Percentiles rank a stretch among this genome's conserved stretches.
These are phyloP conservation scores for Lysandra coridon DNA, from an alignment of 2,888 invertebrate species.

Conservation along the genomic window DNA sequence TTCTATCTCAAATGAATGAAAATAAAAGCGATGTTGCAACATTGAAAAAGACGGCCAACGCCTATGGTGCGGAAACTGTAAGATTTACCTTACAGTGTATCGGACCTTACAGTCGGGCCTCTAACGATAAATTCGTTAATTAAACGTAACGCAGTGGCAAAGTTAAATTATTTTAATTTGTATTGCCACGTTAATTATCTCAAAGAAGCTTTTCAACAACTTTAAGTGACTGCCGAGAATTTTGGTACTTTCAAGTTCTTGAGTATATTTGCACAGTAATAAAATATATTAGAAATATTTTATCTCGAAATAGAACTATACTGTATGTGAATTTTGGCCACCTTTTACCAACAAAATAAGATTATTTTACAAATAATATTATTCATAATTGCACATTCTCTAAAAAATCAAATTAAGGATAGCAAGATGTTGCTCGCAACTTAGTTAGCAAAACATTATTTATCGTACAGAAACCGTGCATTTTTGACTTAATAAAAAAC, in stretches of 20 bases:
- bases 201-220: not conserved
- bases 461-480: too few species aligned
- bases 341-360: not conserved
- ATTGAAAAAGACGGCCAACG: too few species aligned
- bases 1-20: too few species aligned
- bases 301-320: not conserved
- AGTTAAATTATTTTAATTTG: not conserved
- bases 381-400: not conserved
- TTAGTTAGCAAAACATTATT: too few species aligned
- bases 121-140: too few species aligned
- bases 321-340: not conserved
- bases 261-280: not conserved
- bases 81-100: too few species aligned
- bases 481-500: too few species aligned
- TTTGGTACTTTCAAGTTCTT: not conserved
- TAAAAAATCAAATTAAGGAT: too few species aligned
- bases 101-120: too few species aligned
- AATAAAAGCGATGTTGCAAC: too few species aligned
- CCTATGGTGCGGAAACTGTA: too few species aligned
- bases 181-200: not conserved
- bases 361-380: not conserved
- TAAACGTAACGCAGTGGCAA: not conserved
- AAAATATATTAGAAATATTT: not conserved
- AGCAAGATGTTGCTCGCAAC: too few species aligned
- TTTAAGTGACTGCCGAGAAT: not conserved